phyloP scores from a whole-genome alignment of 2,888 invertebrate genomes.

The Myathropa florea region DNA sequence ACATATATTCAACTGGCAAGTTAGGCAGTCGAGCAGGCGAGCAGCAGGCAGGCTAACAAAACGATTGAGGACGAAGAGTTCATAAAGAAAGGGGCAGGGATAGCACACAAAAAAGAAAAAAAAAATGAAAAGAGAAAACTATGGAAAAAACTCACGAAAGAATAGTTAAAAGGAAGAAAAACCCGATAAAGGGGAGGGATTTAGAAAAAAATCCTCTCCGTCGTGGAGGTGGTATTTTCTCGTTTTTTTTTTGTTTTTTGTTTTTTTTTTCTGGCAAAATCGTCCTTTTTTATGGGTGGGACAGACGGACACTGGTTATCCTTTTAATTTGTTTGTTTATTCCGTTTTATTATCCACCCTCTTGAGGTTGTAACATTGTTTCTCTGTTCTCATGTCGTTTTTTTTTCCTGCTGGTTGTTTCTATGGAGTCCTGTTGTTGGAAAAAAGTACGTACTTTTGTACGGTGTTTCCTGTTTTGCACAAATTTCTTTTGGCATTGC shows the following conservation, averaged over 20 bases:
- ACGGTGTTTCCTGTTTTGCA: background rate
- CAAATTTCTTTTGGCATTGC: background rate
- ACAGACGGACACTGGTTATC: slow-evolving; percentile 44
- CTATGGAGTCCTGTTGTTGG: background rate
- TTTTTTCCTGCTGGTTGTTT: background rate
- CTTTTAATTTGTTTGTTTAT: slow-evolving; percentile 28
- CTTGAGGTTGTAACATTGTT: too few relatives aligned
- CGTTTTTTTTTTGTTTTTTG: background rate
- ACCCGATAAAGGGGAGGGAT: slow-evolving; percentile 55
- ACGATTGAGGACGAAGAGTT: background rate
- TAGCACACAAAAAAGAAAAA: background rate
- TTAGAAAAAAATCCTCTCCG: slow-evolving; percentile 40
- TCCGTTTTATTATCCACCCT: slow-evolving; percentile 3
- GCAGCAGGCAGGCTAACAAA: background rate
- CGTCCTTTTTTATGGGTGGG: slow-evolving; percentile 57
- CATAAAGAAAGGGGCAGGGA: background rate
- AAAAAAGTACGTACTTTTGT: background rate
- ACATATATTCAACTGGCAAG: background rate
- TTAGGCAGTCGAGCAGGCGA: background rate
- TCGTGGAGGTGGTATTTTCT: background rate
- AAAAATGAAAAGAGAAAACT: background rate
- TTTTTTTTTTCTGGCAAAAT: background rate
- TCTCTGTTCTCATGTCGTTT: too few relatives aligned
- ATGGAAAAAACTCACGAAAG: background rate
- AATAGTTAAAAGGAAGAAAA: background rate